Base-by-base conservation (phyloP, 1,140 invertebrate genomes). In the Drosophila lowei region DNA sequence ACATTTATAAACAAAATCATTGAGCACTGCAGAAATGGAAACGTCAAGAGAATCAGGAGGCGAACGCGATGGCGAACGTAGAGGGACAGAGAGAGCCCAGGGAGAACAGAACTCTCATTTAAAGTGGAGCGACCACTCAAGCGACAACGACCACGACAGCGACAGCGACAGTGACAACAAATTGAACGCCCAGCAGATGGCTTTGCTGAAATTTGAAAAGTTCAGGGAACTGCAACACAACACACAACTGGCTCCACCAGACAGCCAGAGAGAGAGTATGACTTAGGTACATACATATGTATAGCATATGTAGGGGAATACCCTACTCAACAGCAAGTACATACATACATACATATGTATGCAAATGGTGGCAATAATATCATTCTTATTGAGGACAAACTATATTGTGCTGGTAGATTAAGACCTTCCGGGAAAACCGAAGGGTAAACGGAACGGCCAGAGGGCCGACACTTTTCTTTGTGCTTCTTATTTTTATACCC, bases 1-100 rank as follows among this genome's bases (percentile, higher is more conserved):
- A 66, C 52, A 48, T 50, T 49, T 78, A 62, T 74, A 78, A 84
- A 84, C 79, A 83, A 83, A 81, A 66, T 79, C 55, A 75, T 78
- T 81, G 64, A 68, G 53, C 48, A 23, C 21, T n/a, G n/a, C 42
- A 23, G 46, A 55, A 48, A 41, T 54, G 8, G 23, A 23, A 38
- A 23, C 4, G 53, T 38, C 11, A 30, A 46, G 30, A 34, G 18
- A 53, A 18, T 53, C 18, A 52, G 28, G 23, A 28, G 4, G 15
- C 21, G 53, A 42, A 56, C 42, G 23, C 7, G 23, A 23, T 23
- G 23, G 7, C 15, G 5, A 43, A 43, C 41, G n/a, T 15, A 15
- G 16, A 43, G 34, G 46, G 54, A 46, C 25, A 53, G 5, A 6
- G 23, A 23, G 38, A 30, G 21, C 21, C 38, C 8, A 38, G 9